Evolutionary conservation across 1,140 invertebrate genomes (phyloP).

Genomic region (Brachionus rotundiformis): DNA sequence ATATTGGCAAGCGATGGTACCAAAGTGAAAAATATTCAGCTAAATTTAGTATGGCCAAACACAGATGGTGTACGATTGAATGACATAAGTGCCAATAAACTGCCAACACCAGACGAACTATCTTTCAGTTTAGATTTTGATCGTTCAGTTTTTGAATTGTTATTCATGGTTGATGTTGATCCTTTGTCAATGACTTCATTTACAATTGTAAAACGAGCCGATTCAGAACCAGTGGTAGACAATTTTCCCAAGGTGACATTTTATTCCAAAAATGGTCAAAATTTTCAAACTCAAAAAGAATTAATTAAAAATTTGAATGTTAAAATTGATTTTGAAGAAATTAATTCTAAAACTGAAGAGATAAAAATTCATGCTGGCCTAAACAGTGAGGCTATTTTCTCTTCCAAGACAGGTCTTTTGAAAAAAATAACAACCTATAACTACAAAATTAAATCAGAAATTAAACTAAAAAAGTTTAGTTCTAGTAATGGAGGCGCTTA

Average conservation of each 20-base stretch:
- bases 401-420: slow-evolving; percentile 55
- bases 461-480: slow-evolving; percentile 73
- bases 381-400: slow-evolving; percentile 45
- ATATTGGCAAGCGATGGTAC: neutral
- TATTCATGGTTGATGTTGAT: slow-evolving; percentile 29
- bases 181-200: slow-evolving; percentile 27
- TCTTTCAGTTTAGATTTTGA: neutral
- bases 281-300: slow-evolving; percentile 9
- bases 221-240: neutral
- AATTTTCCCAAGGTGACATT: slow-evolving; percentile 21
- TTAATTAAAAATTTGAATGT: slow-evolving; percentile 8
- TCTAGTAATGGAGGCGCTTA: slow-evolving; percentile 80
- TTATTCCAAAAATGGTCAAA: neutral
- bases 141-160: neutral
- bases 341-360: neutral
- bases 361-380: neutral
- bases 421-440: slow-evolving; percentile 67
- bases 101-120: neutral
- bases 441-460: slow-evolving; percentile 66
- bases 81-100: neutral
- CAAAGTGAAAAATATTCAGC: slow-evolving; percentile 18
- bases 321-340: slow-evolving; percentile 11
- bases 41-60: slow-evolving; percentile 33
- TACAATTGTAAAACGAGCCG: neutral
- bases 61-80: neutral